Percentiles rank a stretch among this genome's conserved stretches.
Evolutionary conservation across 2,888 invertebrate genomes (phyloP).

Genomic region (Nectonema munidae): DNA sequence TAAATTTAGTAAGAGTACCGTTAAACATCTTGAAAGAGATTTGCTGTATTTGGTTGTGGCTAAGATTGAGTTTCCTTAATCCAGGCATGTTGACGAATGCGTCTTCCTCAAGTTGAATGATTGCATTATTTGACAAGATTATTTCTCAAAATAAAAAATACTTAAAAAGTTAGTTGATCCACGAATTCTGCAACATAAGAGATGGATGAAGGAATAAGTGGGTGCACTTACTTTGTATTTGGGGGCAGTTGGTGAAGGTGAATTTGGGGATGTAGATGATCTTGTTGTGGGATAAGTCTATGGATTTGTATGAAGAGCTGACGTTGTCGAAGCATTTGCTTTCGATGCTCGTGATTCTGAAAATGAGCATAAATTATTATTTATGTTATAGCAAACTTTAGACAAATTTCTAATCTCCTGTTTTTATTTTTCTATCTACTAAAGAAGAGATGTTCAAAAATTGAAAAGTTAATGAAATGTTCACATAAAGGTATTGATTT

Average conservation of each 20-base stretch:
- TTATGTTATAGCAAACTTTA: too few species aligned
- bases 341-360: too few species aligned
- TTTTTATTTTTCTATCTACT: too few species aligned
- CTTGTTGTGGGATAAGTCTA: background rate
- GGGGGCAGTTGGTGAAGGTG: background rate
- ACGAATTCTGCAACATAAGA: too few species aligned
- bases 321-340: too few species aligned
- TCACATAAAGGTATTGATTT: too few species aligned
- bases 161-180: background rate
- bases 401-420: too few species aligned
- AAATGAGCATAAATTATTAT: too few species aligned
- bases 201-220: too few species aligned
- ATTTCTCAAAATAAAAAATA: background rate
- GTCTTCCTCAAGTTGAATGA: background rate
- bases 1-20: too few species aligned
- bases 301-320: background rate
- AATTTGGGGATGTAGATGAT: background rate
- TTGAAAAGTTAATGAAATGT: too few species aligned
- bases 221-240: background rate
- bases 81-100: slow-evolving; percentile 6
- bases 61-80: background rate
- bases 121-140: background rate
- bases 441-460: too few species aligned
- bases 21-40: slow-evolving; percentile 1
- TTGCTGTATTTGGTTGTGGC: background rate